phyloP scores from a whole-genome alignment of 2,797 vertebrate genomes.

The Pyrocephalus nanus region DNA sequence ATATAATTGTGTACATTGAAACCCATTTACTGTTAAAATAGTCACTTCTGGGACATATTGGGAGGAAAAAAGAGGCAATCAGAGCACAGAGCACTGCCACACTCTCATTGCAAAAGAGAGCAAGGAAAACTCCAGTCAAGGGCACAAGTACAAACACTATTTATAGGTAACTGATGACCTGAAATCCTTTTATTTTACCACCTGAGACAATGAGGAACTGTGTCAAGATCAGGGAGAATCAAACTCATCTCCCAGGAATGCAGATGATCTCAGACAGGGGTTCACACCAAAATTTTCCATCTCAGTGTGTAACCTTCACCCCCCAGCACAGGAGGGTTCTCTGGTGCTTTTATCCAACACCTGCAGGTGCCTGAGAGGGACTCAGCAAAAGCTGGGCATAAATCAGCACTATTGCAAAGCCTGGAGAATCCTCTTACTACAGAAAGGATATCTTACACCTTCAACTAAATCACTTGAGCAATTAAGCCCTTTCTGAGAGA shows the following conservation, averaged over 20 bases:
- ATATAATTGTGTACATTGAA: not conserved
- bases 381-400: slow-evolving; percentile 23
- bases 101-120: not conserved
- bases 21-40: not conserved
- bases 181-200: slow-evolving; percentile 24
- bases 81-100: not conserved
- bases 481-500: not conserved
- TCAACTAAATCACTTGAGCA: not conserved
- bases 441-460: not conserved
- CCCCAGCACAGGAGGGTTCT: not conserved
- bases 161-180: slow-evolving; percentile 44
- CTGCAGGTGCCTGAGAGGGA: not conserved
- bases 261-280: not conserved
- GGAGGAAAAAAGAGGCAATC: not conserved
- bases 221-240: not conserved
- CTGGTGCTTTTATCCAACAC: not conserved
- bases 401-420: slow-evolving; percentile 41
- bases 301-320: not conserved
- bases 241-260: slow-evolving; percentile 1
- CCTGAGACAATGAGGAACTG: slow-evolving; percentile 41
- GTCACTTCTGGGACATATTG: not conserved
- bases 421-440: slow-evolving; percentile 35
- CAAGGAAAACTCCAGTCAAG: slow-evolving; percentile 41
- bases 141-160: slow-evolving; percentile 37
- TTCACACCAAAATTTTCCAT: slow-evolving; percentile 10